phyloP scores from a whole-genome alignment of 2,797 vertebrate species.

The Myotis findleyi region DNA sequence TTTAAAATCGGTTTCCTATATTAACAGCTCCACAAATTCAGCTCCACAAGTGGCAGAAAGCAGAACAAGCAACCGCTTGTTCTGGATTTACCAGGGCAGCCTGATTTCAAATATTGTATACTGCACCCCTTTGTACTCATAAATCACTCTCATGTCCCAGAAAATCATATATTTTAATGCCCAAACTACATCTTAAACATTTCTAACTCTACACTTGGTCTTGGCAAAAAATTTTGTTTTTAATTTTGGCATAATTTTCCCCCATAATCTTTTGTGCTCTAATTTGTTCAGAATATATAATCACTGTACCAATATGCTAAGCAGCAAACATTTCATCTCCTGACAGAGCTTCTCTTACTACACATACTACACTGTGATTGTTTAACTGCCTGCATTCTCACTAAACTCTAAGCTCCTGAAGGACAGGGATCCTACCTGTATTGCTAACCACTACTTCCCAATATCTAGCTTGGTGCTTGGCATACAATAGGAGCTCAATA shows the following conservation, averaged over 20 bases:
- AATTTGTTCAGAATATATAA: constrained; percentile 35
- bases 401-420: not conserved
- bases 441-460: constrained; percentile 7
- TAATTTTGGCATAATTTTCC: not conserved
- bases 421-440: not conserved
- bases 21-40: constrained; percentile 64
- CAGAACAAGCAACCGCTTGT: constrained; percentile 28
- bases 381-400: not conserved
- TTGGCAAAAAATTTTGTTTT: not conserved
- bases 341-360: not conserved
- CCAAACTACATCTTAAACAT: constrained; percentile 38
- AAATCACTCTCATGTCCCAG: constrained; percentile 31
- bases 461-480: not conserved
- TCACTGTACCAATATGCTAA: not conserved
- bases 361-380: not conserved
- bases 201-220: not conserved
- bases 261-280: not conserved
- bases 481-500: not conserved
- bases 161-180: constrained; percentile 39
- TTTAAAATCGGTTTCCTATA: constrained; percentile 29
- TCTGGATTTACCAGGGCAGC: not conserved
- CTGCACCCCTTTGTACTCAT: not conserved
- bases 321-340: not conserved
- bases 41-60: constrained; percentile 52
- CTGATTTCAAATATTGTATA: constrained; percentile 34